Evolutionary conservation across 1,140 invertebrate genomes (phyloP).

Genomic region (Piezodorus guildinii): DNA sequence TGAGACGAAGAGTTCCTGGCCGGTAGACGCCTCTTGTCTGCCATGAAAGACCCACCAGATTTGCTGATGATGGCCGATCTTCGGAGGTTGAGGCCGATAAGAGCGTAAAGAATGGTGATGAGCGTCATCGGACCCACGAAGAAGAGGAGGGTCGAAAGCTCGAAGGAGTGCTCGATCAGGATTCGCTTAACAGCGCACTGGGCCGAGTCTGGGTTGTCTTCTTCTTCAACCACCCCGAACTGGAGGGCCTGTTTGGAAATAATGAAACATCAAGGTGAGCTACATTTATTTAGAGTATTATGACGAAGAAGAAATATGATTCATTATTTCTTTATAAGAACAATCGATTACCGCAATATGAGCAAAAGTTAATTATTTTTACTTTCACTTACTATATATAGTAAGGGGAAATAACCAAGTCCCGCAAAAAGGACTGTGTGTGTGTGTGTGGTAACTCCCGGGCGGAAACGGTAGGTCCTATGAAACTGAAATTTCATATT

Average conservation of each 20-base stretch:
- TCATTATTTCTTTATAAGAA: too few relatives aligned
- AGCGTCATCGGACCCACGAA: conserved; percentile 78
- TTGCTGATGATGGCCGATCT: conserved; percentile 42
- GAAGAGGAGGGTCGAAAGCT: conserved; percentile 72
- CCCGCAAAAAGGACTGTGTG: too few relatives aligned
- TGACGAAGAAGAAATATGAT: too few relatives aligned
- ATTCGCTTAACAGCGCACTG: conserved; percentile 31
- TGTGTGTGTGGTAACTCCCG: too few relatives aligned
- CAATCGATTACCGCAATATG: too few relatives aligned
- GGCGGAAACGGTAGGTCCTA: too few relatives aligned
- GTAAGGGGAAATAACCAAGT: too few relatives aligned
- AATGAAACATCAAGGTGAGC: too few relatives aligned
- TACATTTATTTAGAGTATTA: too few relatives aligned
- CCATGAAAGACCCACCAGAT: conserved; percentile 6
- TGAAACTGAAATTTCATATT: too few relatives aligned
- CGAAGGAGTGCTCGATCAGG: conserved; percentile 64
- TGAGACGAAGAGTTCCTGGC: conserved; percentile 26
- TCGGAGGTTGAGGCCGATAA: conserved; percentile 65
- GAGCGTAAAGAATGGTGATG: conserved; percentile 68
- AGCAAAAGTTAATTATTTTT: too few relatives aligned
- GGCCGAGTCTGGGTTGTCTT: not conserved
- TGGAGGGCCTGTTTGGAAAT: not conserved
- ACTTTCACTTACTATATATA: too few relatives aligned
- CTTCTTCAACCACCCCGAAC: not conserved
- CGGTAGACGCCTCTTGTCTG: conserved; percentile 6